A percentile compares a stretch with the other conserved stretches of the same genome.
Conservation (phyloP, 2,113 vertebrate genomes). For the Oxygymnocypris stewartii region DNA sequence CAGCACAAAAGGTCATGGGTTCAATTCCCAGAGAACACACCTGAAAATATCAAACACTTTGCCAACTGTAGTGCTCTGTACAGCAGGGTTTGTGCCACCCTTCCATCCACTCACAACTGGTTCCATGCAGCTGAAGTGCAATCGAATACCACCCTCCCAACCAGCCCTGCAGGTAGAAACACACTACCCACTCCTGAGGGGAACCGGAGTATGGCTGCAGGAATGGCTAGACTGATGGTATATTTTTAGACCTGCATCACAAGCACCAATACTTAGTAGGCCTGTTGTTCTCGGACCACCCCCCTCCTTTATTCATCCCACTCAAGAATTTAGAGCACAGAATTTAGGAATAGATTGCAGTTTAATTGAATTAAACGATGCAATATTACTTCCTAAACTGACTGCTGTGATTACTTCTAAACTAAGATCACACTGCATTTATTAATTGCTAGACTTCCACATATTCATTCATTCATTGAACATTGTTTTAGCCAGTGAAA, state of each 20-base stretch:
- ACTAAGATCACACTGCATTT: not conserved
- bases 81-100: not conserved
- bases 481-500: not conserved
- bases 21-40: no score
- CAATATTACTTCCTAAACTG: not conserved
- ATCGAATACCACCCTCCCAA: not conserved
- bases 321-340: not conserved
- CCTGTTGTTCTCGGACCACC: not conserved
- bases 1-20: no score
- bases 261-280: slow-evolving; percentile 3
- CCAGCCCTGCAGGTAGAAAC: slow-evolving; percentile 22
- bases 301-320: not conserved
- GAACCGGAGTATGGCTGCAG: not conserved
- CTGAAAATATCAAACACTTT: not conserved
- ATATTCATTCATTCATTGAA: not conserved
- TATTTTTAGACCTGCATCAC: slow-evolving; percentile 36
- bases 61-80: not conserved
- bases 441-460: not conserved
- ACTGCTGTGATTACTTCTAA: not conserved
- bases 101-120: not conserved
- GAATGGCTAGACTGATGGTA: slow-evolving; percentile 20
- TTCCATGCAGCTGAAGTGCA: not conserved
- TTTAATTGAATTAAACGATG: not conserved
- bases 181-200: slow-evolving; percentile 12
- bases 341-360: not conserved